Conservation (phyloP, 1,140 invertebrate species). For the Pseudomyrmex cubaensis region DNA sequence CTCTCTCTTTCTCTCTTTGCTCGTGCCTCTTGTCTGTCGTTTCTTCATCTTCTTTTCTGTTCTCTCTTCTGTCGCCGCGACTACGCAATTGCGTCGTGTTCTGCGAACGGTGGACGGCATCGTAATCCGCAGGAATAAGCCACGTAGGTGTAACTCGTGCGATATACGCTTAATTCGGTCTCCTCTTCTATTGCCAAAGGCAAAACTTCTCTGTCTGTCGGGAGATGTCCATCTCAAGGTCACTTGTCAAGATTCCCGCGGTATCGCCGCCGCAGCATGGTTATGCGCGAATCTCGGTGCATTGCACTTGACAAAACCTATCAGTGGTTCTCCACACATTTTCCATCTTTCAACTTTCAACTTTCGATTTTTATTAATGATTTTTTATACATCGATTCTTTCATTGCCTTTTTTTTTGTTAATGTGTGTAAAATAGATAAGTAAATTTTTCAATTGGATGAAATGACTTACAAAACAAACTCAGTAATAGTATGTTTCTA, state of each 20-base stretch:
- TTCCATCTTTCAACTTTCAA: background rate
- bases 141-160: slow-evolving; percentile 22
- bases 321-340: slow-evolving; percentile 56
- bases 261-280: background rate
- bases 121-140: slow-evolving; percentile 42
- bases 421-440: too few species aligned
- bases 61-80: slow-evolving; percentile 14
- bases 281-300: slow-evolving; percentile 44
- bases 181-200: slow-evolving; percentile 18
- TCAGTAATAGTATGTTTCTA: background rate
- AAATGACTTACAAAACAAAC: background rate
- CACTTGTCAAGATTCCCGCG: slow-evolving; percentile 44
- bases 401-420: too few species aligned
- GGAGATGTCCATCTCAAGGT: slow-evolving; percentile 64
- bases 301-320: slow-evolving; percentile 44
- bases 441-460: too few species aligned
- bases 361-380: background rate
- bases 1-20: slow-evolving; percentile 17
- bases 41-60: slow-evolving; percentile 34
- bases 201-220: slow-evolving; percentile 26
- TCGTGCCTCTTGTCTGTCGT: slow-evolving; percentile 31
- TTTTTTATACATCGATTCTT: background rate
- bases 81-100: slow-evolving; percentile 59
- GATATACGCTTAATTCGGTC: slow-evolving; percentile 33
- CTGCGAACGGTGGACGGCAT: slow-evolving; percentile 13